A percentile compares a stretch with the other conserved stretches of the same genome.
phyloP scores from a whole-genome alignment of 2,113 vertebrate species.

The Macaca nemestrina region DNA sequence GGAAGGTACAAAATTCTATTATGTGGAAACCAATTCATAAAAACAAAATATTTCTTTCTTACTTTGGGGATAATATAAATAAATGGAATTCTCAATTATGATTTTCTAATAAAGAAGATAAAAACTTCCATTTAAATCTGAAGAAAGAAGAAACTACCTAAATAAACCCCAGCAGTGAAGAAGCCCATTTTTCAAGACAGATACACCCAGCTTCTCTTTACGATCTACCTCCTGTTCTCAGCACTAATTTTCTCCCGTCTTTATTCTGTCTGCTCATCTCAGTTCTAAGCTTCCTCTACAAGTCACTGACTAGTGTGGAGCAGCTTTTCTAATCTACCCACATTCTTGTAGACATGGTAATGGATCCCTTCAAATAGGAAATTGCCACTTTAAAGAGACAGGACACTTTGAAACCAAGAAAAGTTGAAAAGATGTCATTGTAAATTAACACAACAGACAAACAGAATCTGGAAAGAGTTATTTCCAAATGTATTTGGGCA shows the following conservation, averaged over 20 bases:
- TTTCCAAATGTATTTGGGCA: slow-evolving; percentile 64
- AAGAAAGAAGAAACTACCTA: background rate
- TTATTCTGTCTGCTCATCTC: background rate
- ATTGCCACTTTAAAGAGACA: slow-evolving; percentile 56
- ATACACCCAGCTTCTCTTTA: background rate
- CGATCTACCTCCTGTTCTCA: background rate
- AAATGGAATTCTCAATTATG: background rate
- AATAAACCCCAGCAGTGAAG: background rate
- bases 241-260: slow-evolving; percentile 10
- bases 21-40: background rate
- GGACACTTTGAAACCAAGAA: slow-evolving; percentile 14
- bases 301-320: background rate
- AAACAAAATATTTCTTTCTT: slow-evolving; percentile 20
- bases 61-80: background rate
- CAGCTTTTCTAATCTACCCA: background rate
- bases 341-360: slow-evolving; percentile 28
- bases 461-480: slow-evolving; percentile 71
- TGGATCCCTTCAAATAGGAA: slow-evolving; percentile 58
- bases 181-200: background rate
- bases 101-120: slow-evolving; percentile 32
- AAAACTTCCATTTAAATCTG: background rate
- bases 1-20: slow-evolving; percentile 23
- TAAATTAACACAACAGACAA: slow-evolving; percentile 66
- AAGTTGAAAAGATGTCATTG: slow-evolving; percentile 72
- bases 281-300: background rate